phyloP scores from a whole-genome alignment of 1,140 invertebrate genomes.

The Argopecten irradians region DNA sequence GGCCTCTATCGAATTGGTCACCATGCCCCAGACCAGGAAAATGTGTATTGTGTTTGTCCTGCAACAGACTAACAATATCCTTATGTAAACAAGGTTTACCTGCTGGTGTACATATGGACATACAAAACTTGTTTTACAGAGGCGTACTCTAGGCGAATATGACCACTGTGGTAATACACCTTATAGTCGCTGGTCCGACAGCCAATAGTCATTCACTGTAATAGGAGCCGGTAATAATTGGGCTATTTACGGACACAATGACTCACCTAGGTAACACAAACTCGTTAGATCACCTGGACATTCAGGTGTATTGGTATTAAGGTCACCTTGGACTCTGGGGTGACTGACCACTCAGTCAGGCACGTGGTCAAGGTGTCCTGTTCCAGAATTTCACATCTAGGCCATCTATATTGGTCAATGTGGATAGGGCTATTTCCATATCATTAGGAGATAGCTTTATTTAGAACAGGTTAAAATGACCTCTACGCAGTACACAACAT shows the following conservation, averaged over 20 bases:
- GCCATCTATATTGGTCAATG: background rate
- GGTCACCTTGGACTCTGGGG: background rate
- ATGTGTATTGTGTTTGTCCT: background rate
- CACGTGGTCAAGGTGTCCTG: conserved; percentile 18
- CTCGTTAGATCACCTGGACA: conserved; percentile 7
- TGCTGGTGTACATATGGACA: background rate
- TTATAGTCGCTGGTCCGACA: background rate
- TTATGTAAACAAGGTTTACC: background rate
- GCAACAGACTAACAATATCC: background rate
- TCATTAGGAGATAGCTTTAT: background rate
- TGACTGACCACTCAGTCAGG: background rate
- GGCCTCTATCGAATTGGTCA: background rate
- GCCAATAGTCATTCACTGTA: background rate
- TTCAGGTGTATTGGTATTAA: background rate
- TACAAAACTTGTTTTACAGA: background rate
- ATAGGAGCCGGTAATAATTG: background rate
- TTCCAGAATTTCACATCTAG: conserved; percentile 1
- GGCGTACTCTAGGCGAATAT: background rate
- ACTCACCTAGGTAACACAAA: background rate
- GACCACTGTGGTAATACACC: background rate
- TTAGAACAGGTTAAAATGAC: background rate
- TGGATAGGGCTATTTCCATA: background rate
- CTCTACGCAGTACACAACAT: background rate
- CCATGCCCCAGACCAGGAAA: background rate
- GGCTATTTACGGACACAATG: background rate